Conservation (phyloP, 2,888 invertebrate genomes). For the Sepiola atlantica region DNA sequence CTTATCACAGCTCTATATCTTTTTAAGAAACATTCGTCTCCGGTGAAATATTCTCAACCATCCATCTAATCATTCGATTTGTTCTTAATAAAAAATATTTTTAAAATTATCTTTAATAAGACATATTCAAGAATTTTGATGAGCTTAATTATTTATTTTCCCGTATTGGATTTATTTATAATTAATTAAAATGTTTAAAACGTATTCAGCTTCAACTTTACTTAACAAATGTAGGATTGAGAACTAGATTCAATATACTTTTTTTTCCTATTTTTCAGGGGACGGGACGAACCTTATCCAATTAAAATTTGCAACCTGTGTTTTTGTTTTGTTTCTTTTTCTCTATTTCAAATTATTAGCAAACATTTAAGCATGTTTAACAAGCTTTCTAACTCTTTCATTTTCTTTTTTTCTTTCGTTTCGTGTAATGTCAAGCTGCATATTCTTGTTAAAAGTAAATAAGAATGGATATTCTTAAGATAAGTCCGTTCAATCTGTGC, state of each 20-base stretch:
- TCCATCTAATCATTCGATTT: too few species aligned
- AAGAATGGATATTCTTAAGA: too few species aligned
- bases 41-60: too few species aligned
- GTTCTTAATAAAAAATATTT: too few species aligned
- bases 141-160: neutral
- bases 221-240: neutral
- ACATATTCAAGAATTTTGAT: too few species aligned
- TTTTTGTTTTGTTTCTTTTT: neutral
- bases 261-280: neutral
- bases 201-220: neutral
- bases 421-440: neutral
- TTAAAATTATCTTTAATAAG: too few species aligned
- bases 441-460: neutral
- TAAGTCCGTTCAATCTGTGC: too few species aligned
- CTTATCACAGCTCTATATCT: too few species aligned
- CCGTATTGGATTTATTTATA: neutral
- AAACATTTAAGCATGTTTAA: neutral
- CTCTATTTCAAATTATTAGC: neutral
- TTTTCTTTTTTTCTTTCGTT: neutral
- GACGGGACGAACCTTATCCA: neutral
- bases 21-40: too few species aligned
- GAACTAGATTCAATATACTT: neutral
- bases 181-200: neutral
- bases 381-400: neutral
- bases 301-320: neutral